phyloP scores from a whole-genome alignment of 2,113 vertebrate genomes.

The Plecturocebus donacophilus region DNA sequence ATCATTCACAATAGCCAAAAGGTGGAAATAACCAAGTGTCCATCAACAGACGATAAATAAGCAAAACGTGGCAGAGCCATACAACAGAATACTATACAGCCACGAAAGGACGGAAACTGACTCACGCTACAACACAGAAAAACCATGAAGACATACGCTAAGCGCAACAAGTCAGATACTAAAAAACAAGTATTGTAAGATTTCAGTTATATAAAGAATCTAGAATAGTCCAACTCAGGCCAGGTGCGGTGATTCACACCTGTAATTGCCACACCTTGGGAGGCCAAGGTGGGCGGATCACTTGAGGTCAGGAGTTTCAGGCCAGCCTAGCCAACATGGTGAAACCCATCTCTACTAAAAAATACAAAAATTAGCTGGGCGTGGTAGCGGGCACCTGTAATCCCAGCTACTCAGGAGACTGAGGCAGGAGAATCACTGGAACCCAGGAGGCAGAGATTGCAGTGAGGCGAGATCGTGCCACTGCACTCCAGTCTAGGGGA shows the following conservation, averaged over 20 bases:
- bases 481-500: background rate
- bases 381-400: background rate
- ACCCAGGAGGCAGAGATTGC: background rate
- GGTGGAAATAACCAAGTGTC: background rate
- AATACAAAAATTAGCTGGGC: background rate
- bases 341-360: background rate
- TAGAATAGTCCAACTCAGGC: background rate
- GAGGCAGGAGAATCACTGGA: background rate
- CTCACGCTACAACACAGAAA: background rate
- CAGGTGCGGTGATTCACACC: background rate
- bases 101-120: background rate
- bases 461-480: background rate
- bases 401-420: background rate
- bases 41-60: background rate
- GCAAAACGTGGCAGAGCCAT: background rate
- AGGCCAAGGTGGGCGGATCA: background rate
- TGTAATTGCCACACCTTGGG: background rate
- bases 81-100: too few relatives aligned
- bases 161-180: background rate
- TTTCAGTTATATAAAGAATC: too few relatives aligned
- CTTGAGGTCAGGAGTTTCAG: background rate
- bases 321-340: background rate
- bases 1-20: background rate
- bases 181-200: background rate
- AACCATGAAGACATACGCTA: background rate